Evolutionary conservation across 2,888 invertebrate genomes (phyloP).

Genomic region (Spilarctia lutea): DNA sequence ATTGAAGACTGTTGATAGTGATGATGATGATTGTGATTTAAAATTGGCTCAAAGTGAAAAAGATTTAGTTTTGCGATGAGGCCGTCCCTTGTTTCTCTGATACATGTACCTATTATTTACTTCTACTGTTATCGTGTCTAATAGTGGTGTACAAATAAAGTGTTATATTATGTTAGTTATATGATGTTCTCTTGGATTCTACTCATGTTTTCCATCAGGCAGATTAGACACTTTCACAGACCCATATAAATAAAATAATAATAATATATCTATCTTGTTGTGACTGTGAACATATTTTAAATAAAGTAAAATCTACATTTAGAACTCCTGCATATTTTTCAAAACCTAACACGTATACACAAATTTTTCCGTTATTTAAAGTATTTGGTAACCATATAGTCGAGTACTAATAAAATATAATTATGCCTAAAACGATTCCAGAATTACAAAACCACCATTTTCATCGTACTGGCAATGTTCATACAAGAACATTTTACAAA

Average conservation of each 20-base stretch:
- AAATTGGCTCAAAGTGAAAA: neutral
- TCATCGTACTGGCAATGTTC: constrained; percentile 44
- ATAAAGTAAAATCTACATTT: neutral
- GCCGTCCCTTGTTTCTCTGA: too few relatives aligned
- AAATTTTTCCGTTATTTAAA: neutral
- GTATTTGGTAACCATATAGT: neutral
- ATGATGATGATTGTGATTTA: too few relatives aligned
- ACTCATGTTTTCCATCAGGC: too few relatives aligned
- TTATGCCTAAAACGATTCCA: constrained; percentile 36
- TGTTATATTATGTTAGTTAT: too few relatives aligned
- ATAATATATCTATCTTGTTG: neutral
- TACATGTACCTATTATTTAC: neutral
- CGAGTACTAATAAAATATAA: neutral
- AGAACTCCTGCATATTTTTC: neutral
- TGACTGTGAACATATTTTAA: neutral
- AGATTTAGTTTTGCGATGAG: neutral
- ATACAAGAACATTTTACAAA: constrained; percentile 42
- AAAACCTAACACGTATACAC: neutral
- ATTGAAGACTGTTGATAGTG: too few relatives aligned
- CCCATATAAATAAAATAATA: too few relatives aligned
- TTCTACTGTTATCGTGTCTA: neutral
- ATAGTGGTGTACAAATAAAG: too few relatives aligned
- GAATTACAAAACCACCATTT: constrained; percentile 40
- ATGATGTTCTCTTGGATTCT: too few relatives aligned
- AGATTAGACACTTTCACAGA: too few relatives aligned